Conservation (phyloP, 1,140 invertebrate genomes). For the Calliphora vicina region DNA sequence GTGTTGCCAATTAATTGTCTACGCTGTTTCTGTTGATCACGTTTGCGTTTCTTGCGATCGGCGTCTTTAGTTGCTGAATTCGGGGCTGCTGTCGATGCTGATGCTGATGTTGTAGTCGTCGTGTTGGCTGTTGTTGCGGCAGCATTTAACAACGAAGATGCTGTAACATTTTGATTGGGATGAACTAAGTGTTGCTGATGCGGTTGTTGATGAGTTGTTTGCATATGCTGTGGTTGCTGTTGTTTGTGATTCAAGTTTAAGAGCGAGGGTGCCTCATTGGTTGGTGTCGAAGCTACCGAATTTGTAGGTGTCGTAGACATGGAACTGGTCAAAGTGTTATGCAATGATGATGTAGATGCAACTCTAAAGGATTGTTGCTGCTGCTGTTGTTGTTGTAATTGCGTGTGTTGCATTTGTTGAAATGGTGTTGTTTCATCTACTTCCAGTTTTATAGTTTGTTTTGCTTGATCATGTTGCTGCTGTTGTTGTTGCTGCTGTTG, state of each 20-base stretch:
- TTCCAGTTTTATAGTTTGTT: neutral
- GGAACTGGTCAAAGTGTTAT: neutral
- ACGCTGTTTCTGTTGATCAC: slow-evolving; percentile 85
- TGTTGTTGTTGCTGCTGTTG: slow-evolving; percentile 60
- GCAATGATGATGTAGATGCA: neutral
- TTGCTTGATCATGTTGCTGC: slow-evolving; percentile 41
- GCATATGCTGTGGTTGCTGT: neutral
- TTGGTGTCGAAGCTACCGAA: neutral
- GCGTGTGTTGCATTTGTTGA: slow-evolving; percentile 14
- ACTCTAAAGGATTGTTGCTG: neutral
- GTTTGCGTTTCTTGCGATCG: slow-evolving; percentile 70
- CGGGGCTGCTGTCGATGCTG: slow-evolving; percentile 46
- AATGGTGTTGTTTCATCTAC: neutral
- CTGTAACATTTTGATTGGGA: slow-evolving; percentile 38
- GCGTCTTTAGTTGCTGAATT: slow-evolving; percentile 44
- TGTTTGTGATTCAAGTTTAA: neutral
- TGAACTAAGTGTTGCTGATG: slow-evolving; percentile 50
- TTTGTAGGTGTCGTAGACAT: neutral
- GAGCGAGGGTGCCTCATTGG: neutral
- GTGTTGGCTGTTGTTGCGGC: neutral
- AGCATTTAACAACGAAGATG: neutral
- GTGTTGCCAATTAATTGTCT: slow-evolving; percentile 51
- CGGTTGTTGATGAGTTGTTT: neutral
- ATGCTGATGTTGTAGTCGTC: neutral
- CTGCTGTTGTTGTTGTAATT: neutral